Conservation (phyloP, 2,888 invertebrate genomes). For the Carpatolechia fugitivella region DNA sequence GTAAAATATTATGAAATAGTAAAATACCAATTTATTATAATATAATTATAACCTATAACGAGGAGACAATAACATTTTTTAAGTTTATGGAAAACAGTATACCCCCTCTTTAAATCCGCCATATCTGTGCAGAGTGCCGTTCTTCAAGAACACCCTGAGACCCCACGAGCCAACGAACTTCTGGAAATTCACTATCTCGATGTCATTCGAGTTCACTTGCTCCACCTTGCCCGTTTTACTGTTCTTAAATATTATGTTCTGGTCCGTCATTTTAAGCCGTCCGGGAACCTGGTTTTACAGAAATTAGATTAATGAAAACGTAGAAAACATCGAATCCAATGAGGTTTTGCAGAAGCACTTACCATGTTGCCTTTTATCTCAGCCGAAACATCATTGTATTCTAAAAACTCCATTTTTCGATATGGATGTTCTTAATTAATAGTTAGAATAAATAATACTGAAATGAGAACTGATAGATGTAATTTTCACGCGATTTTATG, state of each 20-base stretch:
- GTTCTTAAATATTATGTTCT: conserved; percentile 95
- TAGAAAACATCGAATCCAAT: conserved; percentile 13
- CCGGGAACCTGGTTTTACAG: conserved; percentile 86
- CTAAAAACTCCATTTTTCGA: conserved; percentile 86
- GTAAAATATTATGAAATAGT: background rate
- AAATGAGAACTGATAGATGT: background rate
- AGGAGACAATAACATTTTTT: too few relatives aligned
- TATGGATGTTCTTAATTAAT: background rate
- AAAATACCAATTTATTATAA: too few relatives aligned
- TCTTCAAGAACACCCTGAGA: conserved; percentile 92
- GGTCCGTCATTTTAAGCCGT: conserved; percentile 93
- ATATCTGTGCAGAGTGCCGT: conserved; percentile 93
- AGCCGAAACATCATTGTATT: conserved; percentile 90
- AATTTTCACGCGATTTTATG: conserved; percentile 8
- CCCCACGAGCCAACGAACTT: conserved; percentile 95
- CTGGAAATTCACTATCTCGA: conserved; percentile 95
- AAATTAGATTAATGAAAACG: conserved; percentile 12
- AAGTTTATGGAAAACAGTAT: too few relatives aligned
- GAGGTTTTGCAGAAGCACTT: conserved; percentile 40
- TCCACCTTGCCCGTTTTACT: conserved; percentile 98
- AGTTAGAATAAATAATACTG: background rate
- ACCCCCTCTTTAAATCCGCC: conserved; percentile 95
- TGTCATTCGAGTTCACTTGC: conserved; percentile 89
- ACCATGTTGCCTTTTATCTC: conserved; percentile 95
- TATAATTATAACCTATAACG: too few relatives aligned